Percentiles rank a stretch among this genome's conserved stretches.
These are phyloP conservation scores for Danaus plexippus DNA, from an alignment of 1,140 invertebrate genomes.

Conservation along the genomic window DNA sequence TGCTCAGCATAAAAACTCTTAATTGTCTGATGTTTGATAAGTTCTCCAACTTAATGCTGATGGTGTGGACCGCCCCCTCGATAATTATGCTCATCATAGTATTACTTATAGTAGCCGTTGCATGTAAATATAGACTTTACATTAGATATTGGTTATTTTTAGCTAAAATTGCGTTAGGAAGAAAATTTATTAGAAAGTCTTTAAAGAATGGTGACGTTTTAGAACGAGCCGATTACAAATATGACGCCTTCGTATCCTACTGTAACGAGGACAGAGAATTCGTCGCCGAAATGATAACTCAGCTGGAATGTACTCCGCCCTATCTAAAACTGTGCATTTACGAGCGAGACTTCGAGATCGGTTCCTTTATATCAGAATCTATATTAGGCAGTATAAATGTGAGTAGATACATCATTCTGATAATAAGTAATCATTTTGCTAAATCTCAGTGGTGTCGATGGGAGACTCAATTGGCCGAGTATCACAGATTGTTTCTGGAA, in stretches of 20 bases:
- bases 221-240: slow-evolving; percentile 58
- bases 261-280: slow-evolving; percentile 76
- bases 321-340: slow-evolving; percentile 76
- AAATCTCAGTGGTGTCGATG: slow-evolving; percentile 79
- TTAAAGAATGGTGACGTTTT: slow-evolving; percentile 19
- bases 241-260: slow-evolving; percentile 80
- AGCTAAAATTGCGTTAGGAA: slow-evolving; percentile 61
- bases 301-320: slow-evolving; percentile 72
- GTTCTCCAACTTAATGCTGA: slow-evolving; percentile 45
- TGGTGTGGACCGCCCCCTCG: slow-evolving; percentile 52
- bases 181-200: slow-evolving; percentile 48
- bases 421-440: slow-evolving; percentile 77
- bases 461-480: slow-evolving; percentile 76
- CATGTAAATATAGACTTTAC: slow-evolving; percentile 64
- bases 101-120: slow-evolving; percentile 26
- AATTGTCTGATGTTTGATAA: slow-evolving; percentile 48
- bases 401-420: slow-evolving; percentile 75
- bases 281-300: slow-evolving; percentile 71
- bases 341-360: slow-evolving; percentile 77
- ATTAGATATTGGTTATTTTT: slow-evolving; percentile 73
- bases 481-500: slow-evolving; percentile 69
- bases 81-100: slow-evolving; percentile 25
- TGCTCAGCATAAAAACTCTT: slow-evolving; percentile 43
- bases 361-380: slow-evolving; percentile 74
- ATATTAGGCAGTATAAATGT: slow-evolving; percentile 74